phyloP scores from a whole-genome alignment of 1,140 invertebrate species.

The Aphidius ervi region DNA sequence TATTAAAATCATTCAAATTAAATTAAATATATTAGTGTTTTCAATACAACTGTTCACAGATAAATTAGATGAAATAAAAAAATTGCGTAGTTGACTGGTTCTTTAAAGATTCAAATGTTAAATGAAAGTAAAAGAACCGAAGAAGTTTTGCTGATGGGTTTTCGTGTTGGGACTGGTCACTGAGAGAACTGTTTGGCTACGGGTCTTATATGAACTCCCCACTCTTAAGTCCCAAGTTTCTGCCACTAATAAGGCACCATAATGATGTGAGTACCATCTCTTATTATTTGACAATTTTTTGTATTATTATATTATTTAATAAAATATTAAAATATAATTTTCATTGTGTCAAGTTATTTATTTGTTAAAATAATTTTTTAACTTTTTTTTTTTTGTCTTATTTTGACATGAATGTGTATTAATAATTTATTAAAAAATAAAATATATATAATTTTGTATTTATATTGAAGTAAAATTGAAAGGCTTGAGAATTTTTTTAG shows the following conservation, averaged over 20 bases:
- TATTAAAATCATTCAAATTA: no score
- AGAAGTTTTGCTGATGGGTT: constrained; percentile 51
- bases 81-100: background rate
- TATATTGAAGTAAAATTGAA: no score
- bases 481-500: no score
- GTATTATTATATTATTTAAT: no score
- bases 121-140: constrained; percentile 31
- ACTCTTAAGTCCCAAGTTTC: constrained; percentile 38
- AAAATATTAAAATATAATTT: no score
- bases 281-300: no score
- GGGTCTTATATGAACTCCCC: constrained; percentile 53
- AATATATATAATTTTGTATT: no score
- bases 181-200: constrained; percentile 51
- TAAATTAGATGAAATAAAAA: background rate
- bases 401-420: no score
- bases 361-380: no score
- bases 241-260: constrained; percentile 44
- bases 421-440: no score
- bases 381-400: no score
- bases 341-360: no score
- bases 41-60: background rate
- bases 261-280: background rate
- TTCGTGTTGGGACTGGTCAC: constrained; percentile 53
- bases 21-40: background rate
- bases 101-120: constrained; percentile 18